These are phyloP conservation scores for Paraplagusia blochii DNA, from an alignment of 2,113 vertebrate species.

Conservation along the genomic window DNA sequence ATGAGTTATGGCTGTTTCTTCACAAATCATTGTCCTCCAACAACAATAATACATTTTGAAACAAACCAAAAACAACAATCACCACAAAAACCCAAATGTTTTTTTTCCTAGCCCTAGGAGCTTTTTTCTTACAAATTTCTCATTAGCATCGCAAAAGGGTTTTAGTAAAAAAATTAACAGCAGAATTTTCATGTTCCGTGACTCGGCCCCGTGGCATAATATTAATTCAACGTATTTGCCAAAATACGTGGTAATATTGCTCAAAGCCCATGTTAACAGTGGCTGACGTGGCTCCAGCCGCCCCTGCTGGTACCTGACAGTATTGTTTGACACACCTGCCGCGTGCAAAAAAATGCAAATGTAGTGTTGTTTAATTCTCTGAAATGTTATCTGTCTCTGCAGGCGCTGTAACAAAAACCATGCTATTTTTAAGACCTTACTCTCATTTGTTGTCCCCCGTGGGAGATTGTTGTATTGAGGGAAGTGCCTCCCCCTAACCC, in stretches of 20 bases:
- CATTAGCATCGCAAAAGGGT: slow-evolving; percentile 15
- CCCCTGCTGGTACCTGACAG: slow-evolving; percentile 31
- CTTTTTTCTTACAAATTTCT: slow-evolving; percentile 1
- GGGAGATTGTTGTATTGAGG: slow-evolving; percentile 63
- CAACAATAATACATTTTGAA: slow-evolving; percentile 5
- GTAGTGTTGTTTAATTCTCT: slow-evolving; percentile 78
- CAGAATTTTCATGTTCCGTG: slow-evolving; percentile 15
- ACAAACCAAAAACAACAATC: background rate
- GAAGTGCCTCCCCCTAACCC: slow-evolving; percentile 31
- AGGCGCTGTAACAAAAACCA: slow-evolving; percentile 52
- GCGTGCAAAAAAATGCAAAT: slow-evolving; percentile 75
- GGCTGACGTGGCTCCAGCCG: slow-evolving; percentile 49
- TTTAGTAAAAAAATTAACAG: slow-evolving; percentile 2
- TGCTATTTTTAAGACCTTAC: slow-evolving; percentile 68
- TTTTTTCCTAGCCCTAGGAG: slow-evolving; percentile 9
- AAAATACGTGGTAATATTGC: slow-evolving; percentile 15
- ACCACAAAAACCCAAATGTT: background rate
- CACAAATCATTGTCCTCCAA: background rate
- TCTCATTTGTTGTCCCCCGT: slow-evolving; percentile 58
- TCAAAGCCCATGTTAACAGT: slow-evolving; percentile 36
- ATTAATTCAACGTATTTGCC: slow-evolving; percentile 7
- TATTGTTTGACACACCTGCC: slow-evolving; percentile 56
- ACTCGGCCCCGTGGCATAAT: slow-evolving; percentile 10
- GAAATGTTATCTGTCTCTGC: slow-evolving; percentile 75
- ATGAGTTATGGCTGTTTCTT: too few relatives aligned